These are phyloP conservation scores for Norana najaformis DNA, from an alignment of 2,888 invertebrate species.

Conservation along the genomic window DNA sequence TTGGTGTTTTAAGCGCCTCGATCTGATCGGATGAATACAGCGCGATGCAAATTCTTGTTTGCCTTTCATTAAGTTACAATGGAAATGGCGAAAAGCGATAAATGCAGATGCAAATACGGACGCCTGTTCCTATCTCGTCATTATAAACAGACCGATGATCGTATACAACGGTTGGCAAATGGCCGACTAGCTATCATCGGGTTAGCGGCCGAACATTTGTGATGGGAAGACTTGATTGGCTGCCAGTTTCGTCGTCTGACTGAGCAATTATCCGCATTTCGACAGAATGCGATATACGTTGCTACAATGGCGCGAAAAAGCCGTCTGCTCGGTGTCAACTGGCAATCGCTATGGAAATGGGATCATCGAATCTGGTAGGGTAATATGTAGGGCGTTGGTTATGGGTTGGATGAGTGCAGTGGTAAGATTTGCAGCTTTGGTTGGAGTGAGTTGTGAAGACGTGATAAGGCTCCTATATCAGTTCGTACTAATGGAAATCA, in stretches of 20 bases:
- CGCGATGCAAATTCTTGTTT: neutral
- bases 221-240: neutral
- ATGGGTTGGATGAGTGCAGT: too few species aligned
- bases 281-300: neutral
- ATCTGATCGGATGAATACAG: neutral
- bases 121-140: neutral
- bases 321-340: neutral
- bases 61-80: neutral
- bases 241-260: neutral
- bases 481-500: neutral
- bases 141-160: neutral
- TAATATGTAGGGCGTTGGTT: neutral
- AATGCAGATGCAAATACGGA: neutral
- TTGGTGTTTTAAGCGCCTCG: neutral
- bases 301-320: constrained; percentile 1
- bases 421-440: neutral
- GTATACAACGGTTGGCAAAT: neutral
- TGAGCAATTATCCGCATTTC: neutral
- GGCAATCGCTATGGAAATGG: neutral
- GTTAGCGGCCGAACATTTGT: constrained; percentile 5
- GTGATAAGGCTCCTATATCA: neutral
- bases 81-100: neutral
- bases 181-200: neutral
- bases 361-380: neutral
- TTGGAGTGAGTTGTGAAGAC: neutral